phyloP scores from a whole-genome alignment of 2,888 invertebrate genomes.

The Orthonevra nobilis region DNA sequence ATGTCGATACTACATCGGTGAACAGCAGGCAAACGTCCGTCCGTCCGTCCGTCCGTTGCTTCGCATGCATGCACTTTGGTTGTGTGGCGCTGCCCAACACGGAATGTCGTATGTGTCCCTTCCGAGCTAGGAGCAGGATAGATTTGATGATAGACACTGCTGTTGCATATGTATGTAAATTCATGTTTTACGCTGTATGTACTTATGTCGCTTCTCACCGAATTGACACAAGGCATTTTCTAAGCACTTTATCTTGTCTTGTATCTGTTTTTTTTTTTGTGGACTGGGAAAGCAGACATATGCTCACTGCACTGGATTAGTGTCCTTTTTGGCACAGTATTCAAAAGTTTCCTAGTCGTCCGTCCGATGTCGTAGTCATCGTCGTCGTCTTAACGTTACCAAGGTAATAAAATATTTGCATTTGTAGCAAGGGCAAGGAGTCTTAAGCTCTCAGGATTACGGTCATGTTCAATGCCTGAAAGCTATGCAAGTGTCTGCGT shows the following conservation, averaged over 20 bases:
- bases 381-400: conserved; percentile 22
- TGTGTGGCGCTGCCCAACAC: conserved; percentile 12
- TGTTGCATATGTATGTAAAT: conserved; percentile 34
- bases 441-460: conserved; percentile 22
- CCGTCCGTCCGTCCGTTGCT: too few relatives aligned
- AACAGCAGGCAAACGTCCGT: too few relatives aligned
- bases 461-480: conserved; percentile 24
- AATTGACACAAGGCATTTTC: conserved; percentile 40
- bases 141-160: conserved; percentile 21
- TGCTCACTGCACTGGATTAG: conserved; percentile 9
- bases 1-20: conserved; percentile 27
- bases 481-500: background rate
- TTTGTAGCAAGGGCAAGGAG: conserved; percentile 30
- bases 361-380: background rate
- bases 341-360: conserved; percentile 20
- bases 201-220: conserved; percentile 1
- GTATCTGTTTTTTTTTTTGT: too few relatives aligned
- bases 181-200: conserved; percentile 15
- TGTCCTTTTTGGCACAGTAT: conserved; percentile 47
- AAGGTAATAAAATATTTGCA: conserved; percentile 47
- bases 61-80: conserved; percentile 14
- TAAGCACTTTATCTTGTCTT: conserved; percentile 26
- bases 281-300: too few relatives aligned
- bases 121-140: conserved; percentile 2
- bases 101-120: background rate